Conservation (phyloP, 1,140 invertebrate genomes). For the Drosophila rhopaloa region DNA sequence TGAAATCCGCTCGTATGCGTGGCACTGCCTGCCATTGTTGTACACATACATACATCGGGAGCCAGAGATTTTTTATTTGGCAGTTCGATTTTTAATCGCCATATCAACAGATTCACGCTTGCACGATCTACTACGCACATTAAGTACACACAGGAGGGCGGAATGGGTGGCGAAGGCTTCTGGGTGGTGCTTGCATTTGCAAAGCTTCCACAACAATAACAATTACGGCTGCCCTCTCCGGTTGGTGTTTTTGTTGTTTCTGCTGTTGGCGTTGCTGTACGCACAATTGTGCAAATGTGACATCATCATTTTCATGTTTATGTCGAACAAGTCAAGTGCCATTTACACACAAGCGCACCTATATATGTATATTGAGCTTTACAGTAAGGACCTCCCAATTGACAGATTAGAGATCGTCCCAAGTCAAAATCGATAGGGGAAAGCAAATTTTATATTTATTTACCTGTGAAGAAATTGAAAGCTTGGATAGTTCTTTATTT, state of each 20-base stretch:
- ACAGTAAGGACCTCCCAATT: slow-evolving; percentile 16
- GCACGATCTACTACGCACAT: slow-evolving; percentile 80
- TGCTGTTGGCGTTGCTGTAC: slow-evolving; percentile 59
- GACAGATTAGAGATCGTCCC: background rate
- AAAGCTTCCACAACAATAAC: slow-evolving; percentile 72
- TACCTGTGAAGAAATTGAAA: too few species aligned
- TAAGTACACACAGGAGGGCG: slow-evolving; percentile 60
- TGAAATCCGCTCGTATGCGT: slow-evolving; percentile 35
- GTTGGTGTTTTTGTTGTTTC: slow-evolving; percentile 31
- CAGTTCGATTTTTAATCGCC: slow-evolving; percentile 79
- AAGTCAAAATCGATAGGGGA: too few species aligned
- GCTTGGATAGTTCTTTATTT: too few species aligned
- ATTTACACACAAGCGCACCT: slow-evolving; percentile 54
- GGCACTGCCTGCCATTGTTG: slow-evolving; percentile 49
- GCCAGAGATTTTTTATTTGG: slow-evolving; percentile 39
- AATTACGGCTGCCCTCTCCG: slow-evolving; percentile 49
- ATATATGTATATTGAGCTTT: slow-evolving; percentile 19
- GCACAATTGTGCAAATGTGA: slow-evolving; percentile 82
- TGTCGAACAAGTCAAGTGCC: slow-evolving; percentile 81
- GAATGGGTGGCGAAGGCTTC: background rate
- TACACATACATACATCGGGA: slow-evolving; percentile 26
- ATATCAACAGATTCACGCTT: slow-evolving; percentile 81
- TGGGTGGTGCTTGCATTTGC: slow-evolving; percentile 23
- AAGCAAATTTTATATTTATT: too few species aligned
- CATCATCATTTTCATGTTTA: slow-evolving; percentile 82